Conservation (phyloP, 2,113 vertebrate genomes). For the Grammatotria lemairii region DNA sequence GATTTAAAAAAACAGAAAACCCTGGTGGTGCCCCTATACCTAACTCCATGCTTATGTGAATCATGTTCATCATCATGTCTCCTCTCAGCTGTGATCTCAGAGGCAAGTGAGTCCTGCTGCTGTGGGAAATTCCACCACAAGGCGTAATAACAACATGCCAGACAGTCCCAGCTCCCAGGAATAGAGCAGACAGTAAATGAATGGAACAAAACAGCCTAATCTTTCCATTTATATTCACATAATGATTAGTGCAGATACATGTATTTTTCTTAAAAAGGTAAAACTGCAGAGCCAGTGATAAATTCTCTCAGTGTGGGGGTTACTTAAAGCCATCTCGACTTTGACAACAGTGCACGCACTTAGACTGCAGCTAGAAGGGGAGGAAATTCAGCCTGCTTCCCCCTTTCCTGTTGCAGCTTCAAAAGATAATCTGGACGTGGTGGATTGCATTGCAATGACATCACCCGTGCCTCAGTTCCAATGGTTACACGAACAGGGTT, state of each 20-base stretch:
- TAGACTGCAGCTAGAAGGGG: not conserved
- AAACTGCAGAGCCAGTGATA: not conserved
- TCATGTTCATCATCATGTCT: not conserved
- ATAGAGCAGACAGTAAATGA: not conserved
- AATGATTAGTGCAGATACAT: not conserved
- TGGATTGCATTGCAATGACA: constrained; percentile 34
- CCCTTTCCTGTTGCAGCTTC: constrained; percentile 16
- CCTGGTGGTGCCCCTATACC: not conserved
- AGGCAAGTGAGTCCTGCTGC: not conserved
- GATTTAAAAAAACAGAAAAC: not conserved
- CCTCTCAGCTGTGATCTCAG: not conserved
- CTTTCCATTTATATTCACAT: not conserved
- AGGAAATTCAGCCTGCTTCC: constrained; percentile 3
- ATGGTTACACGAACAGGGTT: constrained; percentile 7
- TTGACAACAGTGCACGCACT: not conserved
- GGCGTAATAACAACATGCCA: constrained; percentile 26
- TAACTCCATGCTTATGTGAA: not conserved
- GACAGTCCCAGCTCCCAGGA: constrained; percentile 3
- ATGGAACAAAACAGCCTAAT: not conserved
- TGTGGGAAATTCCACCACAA: constrained; percentile 15
- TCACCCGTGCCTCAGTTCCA: constrained; percentile 11
- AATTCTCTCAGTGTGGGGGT: not conserved
- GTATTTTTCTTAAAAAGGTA: not conserved
- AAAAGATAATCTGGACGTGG: constrained; percentile 15
- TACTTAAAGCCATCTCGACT: not conserved